Base-by-base conservation (phyloP, 2,888 invertebrate genomes). In the Sarcophaga variegata region DNA sequence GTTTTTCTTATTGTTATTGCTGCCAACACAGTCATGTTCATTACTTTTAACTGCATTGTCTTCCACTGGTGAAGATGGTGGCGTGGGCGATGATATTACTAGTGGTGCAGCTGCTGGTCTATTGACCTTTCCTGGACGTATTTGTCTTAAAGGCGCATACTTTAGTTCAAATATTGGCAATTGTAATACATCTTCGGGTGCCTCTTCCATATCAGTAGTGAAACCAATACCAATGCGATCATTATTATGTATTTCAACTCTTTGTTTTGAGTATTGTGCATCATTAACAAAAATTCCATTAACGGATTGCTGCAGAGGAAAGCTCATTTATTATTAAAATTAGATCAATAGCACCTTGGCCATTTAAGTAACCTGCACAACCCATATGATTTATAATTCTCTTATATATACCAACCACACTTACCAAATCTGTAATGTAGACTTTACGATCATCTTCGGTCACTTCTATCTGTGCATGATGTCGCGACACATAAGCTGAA, bases 221-320 rank as follows among this genome's bases (percentile, higher is more conserved):
- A 91, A 90, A 0, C 92, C 93, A 20, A 93, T 89, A 0, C 92
- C 90, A 22, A 92, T 90, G 17, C 72, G 64, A 70, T 92, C 91
- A 1, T 90, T 90, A 6, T 72, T 86, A 3, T 37, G 45, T 0
- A 85, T 63, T 1, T 22, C 63, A 4, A 80, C 20, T 0, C 27
- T 76, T 1, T 25, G 25, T n/a, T 77, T 71, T 20, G 83, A 67
- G 4, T 90, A 75, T 20, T 75, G 80, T 11, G 5, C 25, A 8
- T 79, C 80, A 17, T 78, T 93, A 3, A 93, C 88, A 71, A 83
- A 93, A 2, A 92, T 88, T 0, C 93, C 93, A 89, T 93, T 93
- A 25, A 83, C 59, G 45, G 75, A 82, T 72, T 76, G n/a, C 59
- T 59, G 81, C 17, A 37, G 67, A 77, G 60, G 10, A 62, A 25